These are phyloP conservation scores for Tryphoninae sp. DNA, from an alignment of 2,888 invertebrate species.

Conservation along the genomic window DNA sequence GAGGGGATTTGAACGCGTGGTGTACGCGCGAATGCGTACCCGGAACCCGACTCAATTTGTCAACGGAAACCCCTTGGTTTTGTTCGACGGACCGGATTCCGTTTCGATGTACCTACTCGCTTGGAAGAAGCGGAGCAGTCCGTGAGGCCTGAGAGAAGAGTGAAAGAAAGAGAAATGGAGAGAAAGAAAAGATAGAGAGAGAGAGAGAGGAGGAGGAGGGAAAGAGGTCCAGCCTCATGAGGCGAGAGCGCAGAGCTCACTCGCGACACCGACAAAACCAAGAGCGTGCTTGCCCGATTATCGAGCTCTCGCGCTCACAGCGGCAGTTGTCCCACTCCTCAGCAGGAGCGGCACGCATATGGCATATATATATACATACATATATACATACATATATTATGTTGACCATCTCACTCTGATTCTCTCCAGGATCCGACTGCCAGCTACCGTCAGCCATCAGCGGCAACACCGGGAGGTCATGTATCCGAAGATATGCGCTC, in stretches of 20 bases:
- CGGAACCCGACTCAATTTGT: slow-evolving; percentile 76
- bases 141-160: slow-evolving; percentile 64
- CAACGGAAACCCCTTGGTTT: slow-evolving; percentile 76
- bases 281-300: slow-evolving; percentile 47
- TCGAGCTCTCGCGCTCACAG: slow-evolving; percentile 51
- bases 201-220: slow-evolving; percentile 14
- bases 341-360: slow-evolving; percentile 55
- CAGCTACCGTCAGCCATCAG: slow-evolving; percentile 29
- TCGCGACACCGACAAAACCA: slow-evolving; percentile 58
- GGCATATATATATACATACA: neutral
- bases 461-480: slow-evolving; percentile 55
- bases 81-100: slow-evolving; percentile 78
- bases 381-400: neutral
- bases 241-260: slow-evolving; percentile 36
- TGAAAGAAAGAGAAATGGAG: slow-evolving; percentile 21
- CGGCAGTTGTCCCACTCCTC: slow-evolving; percentile 54
- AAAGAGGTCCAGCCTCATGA: slow-evolving; percentile 38
- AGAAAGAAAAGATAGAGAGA: slow-evolving; percentile 54
- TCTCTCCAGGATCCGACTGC: slow-evolving; percentile 2
- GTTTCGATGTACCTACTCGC: slow-evolving; percentile 73
- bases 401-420: slow-evolving; percentile 26
- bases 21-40: slow-evolving; percentile 70
- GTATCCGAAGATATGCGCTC: slow-evolving; percentile 34
- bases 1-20: slow-evolving; percentile 27
- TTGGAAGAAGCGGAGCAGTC: slow-evolving; percentile 57